phyloP scores from a whole-genome alignment of 2,888 invertebrate species.

The Dasypogon diadema region DNA sequence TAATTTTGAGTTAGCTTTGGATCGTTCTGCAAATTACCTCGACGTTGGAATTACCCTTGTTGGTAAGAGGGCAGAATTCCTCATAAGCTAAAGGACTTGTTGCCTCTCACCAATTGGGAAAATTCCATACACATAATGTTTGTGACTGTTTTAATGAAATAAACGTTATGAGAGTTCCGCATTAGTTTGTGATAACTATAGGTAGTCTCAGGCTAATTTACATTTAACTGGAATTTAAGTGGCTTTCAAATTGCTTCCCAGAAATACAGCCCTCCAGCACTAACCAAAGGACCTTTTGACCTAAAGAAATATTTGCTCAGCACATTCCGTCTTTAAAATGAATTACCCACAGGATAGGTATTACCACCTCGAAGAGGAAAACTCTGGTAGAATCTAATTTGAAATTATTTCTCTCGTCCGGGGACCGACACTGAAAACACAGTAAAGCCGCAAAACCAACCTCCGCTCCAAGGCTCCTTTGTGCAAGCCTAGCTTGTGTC shows the following conservation, averaged over 20 bases:
- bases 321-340: slow-evolving; percentile 16
- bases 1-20: too few species aligned
- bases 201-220: too few species aligned
- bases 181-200: too few species aligned
- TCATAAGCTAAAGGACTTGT: too few species aligned
- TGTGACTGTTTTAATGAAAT: too few species aligned
- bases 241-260: not conserved
- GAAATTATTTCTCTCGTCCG: not conserved
- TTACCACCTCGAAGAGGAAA: not conserved
- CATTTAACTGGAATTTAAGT: not conserved
- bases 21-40: too few species aligned
- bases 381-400: slow-evolving; percentile 9
- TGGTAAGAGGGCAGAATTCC: too few species aligned
- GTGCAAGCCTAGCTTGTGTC: not conserved
- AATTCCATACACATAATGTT: too few species aligned
- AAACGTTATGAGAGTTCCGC: too few species aligned
- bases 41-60: too few species aligned
- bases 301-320: slow-evolving; percentile 39
- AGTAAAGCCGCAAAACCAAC: not conserved
- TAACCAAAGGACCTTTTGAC: slow-evolving; percentile 20
- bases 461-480: not conserved
- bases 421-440: not conserved
- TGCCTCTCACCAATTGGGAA: too few species aligned
- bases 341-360: not conserved
- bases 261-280: not conserved